Evolutionary conservation across 2,113 vertebrate genomes (phyloP), one percentile per base, ranked within the genome.

Genomic region (Clarias batrachus): DNA sequence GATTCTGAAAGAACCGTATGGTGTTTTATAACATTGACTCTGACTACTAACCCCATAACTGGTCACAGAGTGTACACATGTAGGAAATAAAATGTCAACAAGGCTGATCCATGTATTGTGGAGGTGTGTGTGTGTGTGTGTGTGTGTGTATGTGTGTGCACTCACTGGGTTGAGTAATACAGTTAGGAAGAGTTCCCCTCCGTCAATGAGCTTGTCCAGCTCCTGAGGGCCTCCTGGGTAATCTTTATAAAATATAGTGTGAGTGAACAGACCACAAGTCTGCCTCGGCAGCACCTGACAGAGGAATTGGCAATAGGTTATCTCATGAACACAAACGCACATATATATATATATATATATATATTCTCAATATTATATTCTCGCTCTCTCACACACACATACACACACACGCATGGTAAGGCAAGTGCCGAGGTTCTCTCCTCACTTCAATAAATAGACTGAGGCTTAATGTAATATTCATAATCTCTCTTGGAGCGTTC

Each of bases 231-330:
- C 97, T 19, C 97, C 97, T 0, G 98, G 98, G 89, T 99, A 99
- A 78, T 99, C 98, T 0, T 96, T 99, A 88, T 99, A 98, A 96
- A 99, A 99, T 92, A 99, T 99, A 54, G 98, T 99, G 93, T 99
- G 98, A 0, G 98, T 99, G 94, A 99, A 99, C 85, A 99, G 96
- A 86, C 97, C 98, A 0, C 98, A 99, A 0, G 98, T 99, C 91
- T 99, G 98, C 87, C 98, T 93, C 6, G 98, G 98, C 48, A 99
- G 95, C 87, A 99, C 97, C 98, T 99, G 70, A n/a, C 25, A 1
- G 63, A 9, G 83, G 62, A 0, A 0, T 56, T 48, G 48, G 11
- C 19, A 81, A 54, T 65, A 11, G 10, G 71, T n/a, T 84, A 88
- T 92, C 84, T 89, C 85, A 19, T 62, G 80, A 82, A 66, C 76